Evolutionary conservation across 2,888 invertebrate genomes (phyloP).

Genomic region (Eristalis tenax): DNA sequence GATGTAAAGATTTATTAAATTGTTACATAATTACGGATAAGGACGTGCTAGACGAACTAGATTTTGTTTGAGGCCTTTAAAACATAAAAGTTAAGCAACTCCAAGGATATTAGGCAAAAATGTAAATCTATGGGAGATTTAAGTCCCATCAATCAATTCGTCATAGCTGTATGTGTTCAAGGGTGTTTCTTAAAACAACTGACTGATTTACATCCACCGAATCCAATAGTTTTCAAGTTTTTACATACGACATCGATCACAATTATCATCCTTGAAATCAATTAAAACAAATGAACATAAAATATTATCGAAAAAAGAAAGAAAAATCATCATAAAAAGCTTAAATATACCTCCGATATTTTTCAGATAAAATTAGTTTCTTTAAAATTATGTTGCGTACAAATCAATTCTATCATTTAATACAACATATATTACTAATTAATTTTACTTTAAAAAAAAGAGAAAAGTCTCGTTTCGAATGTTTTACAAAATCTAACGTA

Average conservation of each 20-base stretch:
- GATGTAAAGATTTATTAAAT: too few species aligned
- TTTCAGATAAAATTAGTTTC: not conserved
- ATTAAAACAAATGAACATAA: not conserved
- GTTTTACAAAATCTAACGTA: constrained; percentile 5
- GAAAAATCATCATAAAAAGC: constrained; percentile 23
- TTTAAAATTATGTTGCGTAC: constrained; percentile 27
- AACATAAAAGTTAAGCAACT: too few species aligned
- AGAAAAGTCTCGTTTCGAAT: constrained; percentile 10
- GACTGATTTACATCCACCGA: not conserved
- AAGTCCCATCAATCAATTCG: not conserved
- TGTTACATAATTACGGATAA: too few species aligned
- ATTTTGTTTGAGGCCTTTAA: too few species aligned
- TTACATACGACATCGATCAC: not conserved
- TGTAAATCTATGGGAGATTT: too few species aligned
- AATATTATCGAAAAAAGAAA: constrained; percentile 20
- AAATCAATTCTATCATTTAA: constrained; percentile 21
- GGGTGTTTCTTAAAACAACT: not conserved
- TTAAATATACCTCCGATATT: constrained; percentile 65
- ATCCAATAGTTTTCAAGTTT: not conserved
- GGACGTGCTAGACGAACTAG: too few species aligned
- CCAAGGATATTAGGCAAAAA: too few species aligned
- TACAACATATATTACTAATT: constrained; percentile 35
- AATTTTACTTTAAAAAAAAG: constrained; percentile 1
- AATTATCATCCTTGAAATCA: not conserved
- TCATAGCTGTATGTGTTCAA: not conserved